Evolutionary conservation across 1,140 invertebrate genomes (phyloP).

Genomic region (Leptonema lineaticorne): DNA sequence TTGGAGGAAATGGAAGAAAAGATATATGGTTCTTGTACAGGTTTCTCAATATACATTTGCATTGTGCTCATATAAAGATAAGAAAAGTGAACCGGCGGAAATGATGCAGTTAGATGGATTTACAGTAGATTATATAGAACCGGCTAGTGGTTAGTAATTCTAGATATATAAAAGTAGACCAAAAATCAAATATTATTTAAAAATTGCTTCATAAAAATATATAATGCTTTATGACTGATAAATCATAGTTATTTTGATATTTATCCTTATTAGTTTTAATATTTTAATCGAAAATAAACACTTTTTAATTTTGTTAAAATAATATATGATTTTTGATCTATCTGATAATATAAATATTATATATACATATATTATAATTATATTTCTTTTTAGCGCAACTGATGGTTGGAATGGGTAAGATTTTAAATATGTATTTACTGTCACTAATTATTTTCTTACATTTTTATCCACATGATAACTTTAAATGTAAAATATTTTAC

Average conservation of each 20-base stretch:
- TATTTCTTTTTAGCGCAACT: slow-evolving; percentile 71
- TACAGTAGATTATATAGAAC: slow-evolving; percentile 98
- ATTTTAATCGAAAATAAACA: not conserved
- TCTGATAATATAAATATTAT: not conserved
- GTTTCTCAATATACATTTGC: slow-evolving; percentile 99
- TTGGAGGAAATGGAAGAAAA: slow-evolving; percentile 99
- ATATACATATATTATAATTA: slow-evolving; percentile 16
- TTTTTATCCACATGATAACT: not conserved
- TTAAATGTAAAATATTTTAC: not conserved
- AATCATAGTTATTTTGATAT: too few relatives aligned
- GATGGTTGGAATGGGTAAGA: slow-evolving; percentile 82
- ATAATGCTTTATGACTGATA: too few relatives aligned
- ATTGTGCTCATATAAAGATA: slow-evolving; percentile 99
- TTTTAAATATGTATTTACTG: not conserved
- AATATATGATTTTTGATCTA: not conserved
- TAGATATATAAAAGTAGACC: too few relatives aligned
- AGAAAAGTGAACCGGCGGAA: slow-evolving; percentile 98
- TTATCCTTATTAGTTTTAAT: too few relatives aligned
- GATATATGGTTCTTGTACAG: slow-evolving; percentile 98
- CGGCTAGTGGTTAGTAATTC: slow-evolving; percentile 77
- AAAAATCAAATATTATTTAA: too few relatives aligned
- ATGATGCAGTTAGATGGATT: slow-evolving; percentile 99
- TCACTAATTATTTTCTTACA: not conserved
- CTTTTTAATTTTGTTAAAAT: too few relatives aligned
- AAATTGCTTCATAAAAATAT: too few relatives aligned